Evolutionary conservation across 2,113 vertebrate species (phyloP).

Genomic region (Toxostoma redivivum): DNA sequence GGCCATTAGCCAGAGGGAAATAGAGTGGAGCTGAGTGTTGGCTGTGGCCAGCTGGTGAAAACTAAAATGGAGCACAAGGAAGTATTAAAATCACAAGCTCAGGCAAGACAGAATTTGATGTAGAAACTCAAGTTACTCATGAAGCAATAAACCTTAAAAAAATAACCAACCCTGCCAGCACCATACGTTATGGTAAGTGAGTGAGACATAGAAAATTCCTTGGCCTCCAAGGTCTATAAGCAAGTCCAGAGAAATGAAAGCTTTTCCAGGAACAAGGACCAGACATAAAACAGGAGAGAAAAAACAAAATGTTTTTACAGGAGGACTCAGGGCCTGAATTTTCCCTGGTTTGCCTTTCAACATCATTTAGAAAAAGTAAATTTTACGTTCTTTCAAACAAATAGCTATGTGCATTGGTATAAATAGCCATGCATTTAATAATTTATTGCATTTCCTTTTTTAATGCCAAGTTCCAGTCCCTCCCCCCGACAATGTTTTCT

Average conservation of each 20-base stretch:
- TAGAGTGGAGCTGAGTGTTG: constrained; percentile 36
- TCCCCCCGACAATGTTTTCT: neutral
- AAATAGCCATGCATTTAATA: neutral
- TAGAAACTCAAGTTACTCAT: neutral
- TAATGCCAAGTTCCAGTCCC: neutral
- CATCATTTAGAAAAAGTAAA: neutral
- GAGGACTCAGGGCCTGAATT: neutral
- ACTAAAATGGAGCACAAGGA: constrained; percentile 15
- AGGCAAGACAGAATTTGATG: neutral
- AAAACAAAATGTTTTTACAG: neutral
- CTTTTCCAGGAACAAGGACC: neutral
- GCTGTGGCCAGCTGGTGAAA: constrained; percentile 65
- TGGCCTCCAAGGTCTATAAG: neutral
- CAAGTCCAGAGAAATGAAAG: neutral
- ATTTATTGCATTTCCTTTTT: neutral
- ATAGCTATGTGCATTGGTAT: neutral
- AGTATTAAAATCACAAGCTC: constrained; percentile 2
- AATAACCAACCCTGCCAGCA: neutral
- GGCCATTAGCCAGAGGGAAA: constrained; percentile 57
- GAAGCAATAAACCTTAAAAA: neutral
- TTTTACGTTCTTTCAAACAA: neutral
- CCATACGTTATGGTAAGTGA: neutral
- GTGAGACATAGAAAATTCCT: neutral
- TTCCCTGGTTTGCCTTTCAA: neutral
- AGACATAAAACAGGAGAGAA: neutral